These are phyloP conservation scores for Triplophysa bombifrons DNA, from an alignment of 2,797 vertebrate species.

Conservation along the genomic window DNA sequence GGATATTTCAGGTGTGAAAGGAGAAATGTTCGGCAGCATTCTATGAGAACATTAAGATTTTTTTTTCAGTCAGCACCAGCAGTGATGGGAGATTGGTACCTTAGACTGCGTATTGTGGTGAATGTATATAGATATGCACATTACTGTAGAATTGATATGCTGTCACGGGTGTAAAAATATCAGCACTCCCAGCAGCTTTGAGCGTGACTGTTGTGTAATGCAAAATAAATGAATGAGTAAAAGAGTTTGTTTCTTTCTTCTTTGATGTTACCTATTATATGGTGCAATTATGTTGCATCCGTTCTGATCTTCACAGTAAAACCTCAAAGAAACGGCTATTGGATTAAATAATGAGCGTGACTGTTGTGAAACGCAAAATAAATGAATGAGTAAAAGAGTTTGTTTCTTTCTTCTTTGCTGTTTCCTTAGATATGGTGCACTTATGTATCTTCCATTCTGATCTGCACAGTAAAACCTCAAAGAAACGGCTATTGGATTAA, in stretches of 20 bases:
- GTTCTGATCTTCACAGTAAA: background rate
- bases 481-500: background rate
- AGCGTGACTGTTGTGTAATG: background rate
- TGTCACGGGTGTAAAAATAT: background rate
- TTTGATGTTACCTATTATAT: background rate
- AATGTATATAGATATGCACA: background rate
- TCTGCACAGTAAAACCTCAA: background rate
- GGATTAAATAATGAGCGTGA: too few relatives aligned
- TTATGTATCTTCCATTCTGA: background rate
- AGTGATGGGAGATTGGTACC: background rate
- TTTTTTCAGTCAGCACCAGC: slow-evolving; percentile 5
- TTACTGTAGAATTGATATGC: background rate
- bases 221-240: background rate
- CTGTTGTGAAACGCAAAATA: background rate
- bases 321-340: background rate
- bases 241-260: background rate
- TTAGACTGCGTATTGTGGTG: background rate
- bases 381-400: background rate
- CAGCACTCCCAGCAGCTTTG: background rate
- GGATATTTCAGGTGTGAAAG: background rate
- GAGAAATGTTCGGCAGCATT: background rate
- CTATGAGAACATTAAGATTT: background rate
- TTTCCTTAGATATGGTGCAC: background rate
- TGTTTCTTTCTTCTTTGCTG: background rate
- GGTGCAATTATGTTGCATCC: background rate